Conservation (phyloP, 1,140 invertebrate species). For the Oscheius sp. region DNA sequence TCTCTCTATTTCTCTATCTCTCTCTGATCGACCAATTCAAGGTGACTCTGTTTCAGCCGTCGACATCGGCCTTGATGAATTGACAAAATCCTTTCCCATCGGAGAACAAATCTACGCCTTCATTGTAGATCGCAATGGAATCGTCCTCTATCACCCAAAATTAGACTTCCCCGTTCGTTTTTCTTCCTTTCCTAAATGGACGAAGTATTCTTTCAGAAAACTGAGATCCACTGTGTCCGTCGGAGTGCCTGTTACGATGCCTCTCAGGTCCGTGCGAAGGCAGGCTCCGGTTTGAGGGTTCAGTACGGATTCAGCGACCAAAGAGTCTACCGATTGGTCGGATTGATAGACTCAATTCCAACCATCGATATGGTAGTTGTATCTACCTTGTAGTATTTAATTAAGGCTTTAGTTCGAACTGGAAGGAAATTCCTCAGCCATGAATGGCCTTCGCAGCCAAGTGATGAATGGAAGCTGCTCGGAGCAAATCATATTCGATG, state of each 20-base stretch:
- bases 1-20: no score
- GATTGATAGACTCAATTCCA: conserved; percentile 53
- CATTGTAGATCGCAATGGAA: conserved; percentile 59
- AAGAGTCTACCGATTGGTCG: conserved; percentile 50
- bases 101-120: conserved; percentile 50
- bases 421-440: conserved; percentile 38
- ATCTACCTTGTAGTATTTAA: neutral
- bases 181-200: neutral
- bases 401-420: conserved; percentile 51
- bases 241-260: conserved; percentile 56
- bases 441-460: conserved; percentile 42
- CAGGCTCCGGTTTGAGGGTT: conserved; percentile 50
- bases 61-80: conserved; percentile 19
- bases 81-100: conserved; percentile 19
- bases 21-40: neutral
- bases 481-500: conserved; percentile 37
- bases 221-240: conserved; percentile 49
- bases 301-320: conserved; percentile 55
- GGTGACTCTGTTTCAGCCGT: conserved; percentile 28
- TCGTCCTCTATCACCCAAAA: conserved; percentile 55
- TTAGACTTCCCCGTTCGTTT: conserved; percentile 42
- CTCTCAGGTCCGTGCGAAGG: conserved; percentile 29
- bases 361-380: conserved; percentile 50
- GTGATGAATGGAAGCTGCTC: conserved; percentile 46
- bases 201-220: conserved; percentile 33